Evolutionary conservation across 2,888 invertebrate species (phyloP).

Genomic region (Exephanes ischioxanthus): DNA sequence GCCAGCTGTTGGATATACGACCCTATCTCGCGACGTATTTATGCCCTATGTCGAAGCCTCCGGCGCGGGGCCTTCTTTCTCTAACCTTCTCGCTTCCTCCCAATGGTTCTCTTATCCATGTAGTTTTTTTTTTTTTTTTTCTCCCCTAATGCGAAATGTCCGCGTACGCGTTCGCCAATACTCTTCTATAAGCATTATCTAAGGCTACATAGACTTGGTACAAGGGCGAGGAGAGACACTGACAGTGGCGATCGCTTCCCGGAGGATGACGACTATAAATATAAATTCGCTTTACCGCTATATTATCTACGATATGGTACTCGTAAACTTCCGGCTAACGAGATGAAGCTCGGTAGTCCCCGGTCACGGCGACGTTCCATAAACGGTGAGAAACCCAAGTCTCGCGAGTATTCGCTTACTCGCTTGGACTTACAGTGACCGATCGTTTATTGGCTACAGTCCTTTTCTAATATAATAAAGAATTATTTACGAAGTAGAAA

Average conservation of each 20-base stretch:
- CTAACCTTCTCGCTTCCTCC: conserved; percentile 52
- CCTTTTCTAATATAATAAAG: conserved; percentile 27
- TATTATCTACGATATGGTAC: conserved; percentile 72
- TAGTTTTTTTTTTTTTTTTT: conserved; percentile 34
- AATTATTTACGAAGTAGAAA: conserved; percentile 41
- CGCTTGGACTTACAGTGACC: conserved; percentile 8
- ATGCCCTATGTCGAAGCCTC: conserved; percentile 57
- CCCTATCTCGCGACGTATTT: conserved; percentile 69
- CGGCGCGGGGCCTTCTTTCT: conserved; percentile 39
- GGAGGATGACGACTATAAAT: conserved; percentile 59
- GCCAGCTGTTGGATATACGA: conserved; percentile 69
- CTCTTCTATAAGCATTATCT: conserved; percentile 46
- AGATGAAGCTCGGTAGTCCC: conserved; percentile 67
- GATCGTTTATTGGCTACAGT: conserved; percentile 1
- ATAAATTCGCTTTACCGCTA: conserved; percentile 69
- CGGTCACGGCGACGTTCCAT: conserved; percentile 60
- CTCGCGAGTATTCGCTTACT: conserved; percentile 12
- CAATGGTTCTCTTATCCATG: conserved; percentile 3
- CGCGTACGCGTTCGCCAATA: conserved; percentile 13
- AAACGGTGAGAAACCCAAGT: conserved; percentile 69
- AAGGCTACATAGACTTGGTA: conserved; percentile 30
- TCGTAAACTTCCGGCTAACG: conserved; percentile 76
- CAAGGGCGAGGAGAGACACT: conserved; percentile 44
- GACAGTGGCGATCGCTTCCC: conserved; percentile 36
- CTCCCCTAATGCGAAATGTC: not conserved